Percentiles rank a stretch among this genome's conserved stretches.
Conservation (phyloP, 2,113 vertebrate genomes). For the sheep (Ovis aries) region ARS-UI_Ramb_v3.0 NC_056055.1:153152501-153153000, state of each 20-base stretch:
- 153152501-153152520: too few species aligned
- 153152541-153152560: too few species aligned
- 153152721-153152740: background rate
- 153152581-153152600: too few species aligned
- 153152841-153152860: background rate
- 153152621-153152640: too few species aligned
- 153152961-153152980: background rate
- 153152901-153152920: background rate
- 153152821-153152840: background rate
- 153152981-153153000: background rate
- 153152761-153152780: accelerated
- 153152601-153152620: too few species aligned
- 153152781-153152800: background rate
- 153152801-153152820: background rate
- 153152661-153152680: too few species aligned
- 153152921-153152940: background rate
- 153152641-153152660: too few species aligned
- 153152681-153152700: background rate
- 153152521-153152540: too few species aligned
- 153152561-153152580: too few species aligned
- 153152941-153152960: background rate
- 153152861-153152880: background rate
- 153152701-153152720: background rate
- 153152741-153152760: background rate
- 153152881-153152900: background rate